phyloP scores from a whole-genome alignment of 2,113 vertebrate genomes.

The Hydrolagus affinis region DNA sequence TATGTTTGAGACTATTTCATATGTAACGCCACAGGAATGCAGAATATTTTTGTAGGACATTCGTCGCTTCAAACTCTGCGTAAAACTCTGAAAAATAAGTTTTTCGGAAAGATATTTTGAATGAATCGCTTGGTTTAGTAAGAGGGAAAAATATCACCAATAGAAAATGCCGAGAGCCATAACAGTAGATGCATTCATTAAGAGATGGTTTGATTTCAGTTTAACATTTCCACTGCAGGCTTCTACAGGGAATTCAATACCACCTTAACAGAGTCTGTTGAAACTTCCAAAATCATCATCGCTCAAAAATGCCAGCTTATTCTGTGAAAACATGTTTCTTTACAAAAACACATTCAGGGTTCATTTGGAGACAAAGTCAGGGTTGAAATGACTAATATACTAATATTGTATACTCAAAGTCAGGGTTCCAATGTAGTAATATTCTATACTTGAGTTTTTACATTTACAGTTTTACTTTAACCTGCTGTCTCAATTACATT shows the following conservation, averaged over 20 bases:
- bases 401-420: too few species aligned
- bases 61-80: conserved; percentile 90
- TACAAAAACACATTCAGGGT: not conserved
- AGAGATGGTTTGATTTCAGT: not conserved
- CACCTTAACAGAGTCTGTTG: too few species aligned
- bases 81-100: conserved; percentile 75
- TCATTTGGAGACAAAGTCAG: not conserved
- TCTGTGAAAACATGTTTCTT: not conserved
- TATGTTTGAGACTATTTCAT: conserved; percentile 97
- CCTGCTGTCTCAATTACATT: too few species aligned
- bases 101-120: not conserved
- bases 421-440: too few species aligned
- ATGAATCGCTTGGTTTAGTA: not conserved
- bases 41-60: conserved; percentile 87
- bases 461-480: too few species aligned
- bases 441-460: too few species aligned
- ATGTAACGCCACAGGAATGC: conserved; percentile 82
- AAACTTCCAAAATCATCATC: not conserved
- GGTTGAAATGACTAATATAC: too few species aligned
- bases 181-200: not conserved
- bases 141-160: too few species aligned
- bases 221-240: not conserved
- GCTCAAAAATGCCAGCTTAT: not conserved
- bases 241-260: not conserved
- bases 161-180: too few species aligned